Base-by-base conservation (phyloP, 1,140 invertebrate species). In the Diachasmimorpha longicaudata region DNA sequence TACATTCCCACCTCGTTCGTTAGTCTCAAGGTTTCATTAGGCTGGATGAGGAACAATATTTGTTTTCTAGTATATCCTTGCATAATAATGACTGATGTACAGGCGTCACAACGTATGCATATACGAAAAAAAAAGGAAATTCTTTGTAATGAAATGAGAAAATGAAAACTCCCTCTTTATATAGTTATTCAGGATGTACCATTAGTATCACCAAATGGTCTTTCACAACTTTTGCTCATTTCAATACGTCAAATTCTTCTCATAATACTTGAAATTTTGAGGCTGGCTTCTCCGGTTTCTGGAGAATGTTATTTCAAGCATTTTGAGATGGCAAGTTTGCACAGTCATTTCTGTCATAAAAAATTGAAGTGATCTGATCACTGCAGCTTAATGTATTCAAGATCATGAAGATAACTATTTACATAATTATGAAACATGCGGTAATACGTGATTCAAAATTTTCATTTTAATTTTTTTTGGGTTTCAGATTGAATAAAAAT, bases 1-100 rank as follows among this genome's bases (percentile, higher is more conserved):
- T n/a, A 46, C 10, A 46, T 46, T 46, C n/a, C n/a, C 44, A n/a
- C 44, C 44, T n/a, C n/a, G 44, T 46, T 46, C 44, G 44, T 46
- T 46, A 46, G n/a, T 11, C 44, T 14, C 44, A 46, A n/a, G 44
- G 9, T 4, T 14, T 52, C 42, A 44, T 21, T 76, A 76, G 76
- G 78, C 78, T 79, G 78, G 78, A 77, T 77, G 78, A 79, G 78
- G 76, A 79, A 79, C 76, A 77, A 79, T 46, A 68, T 75, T 79
- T 52, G 70, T 76, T 71, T 73, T 52, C 42, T 71, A 74, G 55
- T 67, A 13, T 42, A 74, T 42, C 72, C 55, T 52, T 36, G 14
- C 48, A 16, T 52, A 16, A 52, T 52, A 52, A 52, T 52, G 16
- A 52, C 9, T 19, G 9, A 6, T 52, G 46, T 37, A 72, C 66